phyloP scores from a whole-genome alignment of 1,140 invertebrate genomes.

The Agrypnia vestita region DNA sequence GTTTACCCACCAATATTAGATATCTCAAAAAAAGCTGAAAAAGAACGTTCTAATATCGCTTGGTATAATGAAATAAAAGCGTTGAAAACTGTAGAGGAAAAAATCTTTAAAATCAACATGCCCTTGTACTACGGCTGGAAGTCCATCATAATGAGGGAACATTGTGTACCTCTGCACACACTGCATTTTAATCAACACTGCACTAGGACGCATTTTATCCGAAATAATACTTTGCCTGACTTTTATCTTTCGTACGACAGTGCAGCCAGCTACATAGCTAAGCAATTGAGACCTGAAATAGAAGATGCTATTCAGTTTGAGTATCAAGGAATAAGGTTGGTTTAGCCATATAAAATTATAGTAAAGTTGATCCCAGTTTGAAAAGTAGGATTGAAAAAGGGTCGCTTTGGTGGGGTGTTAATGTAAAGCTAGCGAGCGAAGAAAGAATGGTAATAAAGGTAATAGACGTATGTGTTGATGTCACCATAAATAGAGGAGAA shows the following conservation, averaged over 20 bases:
- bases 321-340: constrained; percentile 72
- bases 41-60: constrained; percentile 65
- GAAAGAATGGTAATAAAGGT: too few species aligned
- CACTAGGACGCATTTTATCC: constrained; percentile 79
- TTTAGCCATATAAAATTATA: constrained; percentile 52
- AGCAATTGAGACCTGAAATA: constrained; percentile 73
- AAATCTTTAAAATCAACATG: constrained; percentile 86
- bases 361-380: too few species aligned
- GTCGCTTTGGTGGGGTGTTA: too few species aligned
- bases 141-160: constrained; percentile 76
- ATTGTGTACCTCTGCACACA: constrained; percentile 78
- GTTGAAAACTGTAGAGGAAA: constrained; percentile 85
- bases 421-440: too few species aligned
- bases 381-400: too few species aligned
- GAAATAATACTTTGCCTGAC: constrained; percentile 72
- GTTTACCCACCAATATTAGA: constrained; percentile 52
- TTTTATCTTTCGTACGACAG: constrained; percentile 72
- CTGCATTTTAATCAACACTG: constrained; percentile 79
- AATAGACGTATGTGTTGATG: too few species aligned
- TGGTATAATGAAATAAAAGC: constrained; percentile 77
- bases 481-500: too few species aligned
- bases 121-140: constrained; percentile 85
- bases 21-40: constrained; percentile 5
- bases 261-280: constrained; percentile 67
- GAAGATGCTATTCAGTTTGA: constrained; percentile 78